These are phyloP conservation scores for Halcyon chelicuti DNA, from an alignment of 2,797 vertebrate species.

Conservation along the genomic window DNA sequence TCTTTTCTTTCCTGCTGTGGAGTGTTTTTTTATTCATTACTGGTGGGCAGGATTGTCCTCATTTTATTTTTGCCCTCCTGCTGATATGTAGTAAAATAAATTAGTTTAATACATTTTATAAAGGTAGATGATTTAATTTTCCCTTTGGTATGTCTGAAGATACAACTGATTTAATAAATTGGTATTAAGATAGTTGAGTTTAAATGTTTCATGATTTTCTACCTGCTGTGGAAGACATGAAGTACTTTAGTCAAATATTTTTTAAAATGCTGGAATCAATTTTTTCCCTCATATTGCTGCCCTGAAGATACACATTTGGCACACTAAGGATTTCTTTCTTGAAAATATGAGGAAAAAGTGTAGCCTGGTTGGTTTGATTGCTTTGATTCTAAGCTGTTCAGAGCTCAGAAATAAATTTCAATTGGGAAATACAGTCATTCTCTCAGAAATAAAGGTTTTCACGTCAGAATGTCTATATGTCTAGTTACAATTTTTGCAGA, in stretches of 20 bases:
- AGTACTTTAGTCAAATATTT: constrained; percentile 49
- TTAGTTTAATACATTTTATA: constrained; percentile 71
- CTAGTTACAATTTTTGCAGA: not conserved
- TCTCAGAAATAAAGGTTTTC: not conserved
- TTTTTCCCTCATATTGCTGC: not conserved
- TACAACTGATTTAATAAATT: constrained; percentile 64
- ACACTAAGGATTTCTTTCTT: constrained; percentile 30
- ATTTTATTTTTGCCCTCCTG: constrained; percentile 62
- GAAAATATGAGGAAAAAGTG: not conserved
- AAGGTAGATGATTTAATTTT: constrained; percentile 73
- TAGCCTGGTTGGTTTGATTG: constrained; percentile 11
- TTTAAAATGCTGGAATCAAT: constrained; percentile 3
- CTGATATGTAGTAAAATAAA: constrained; percentile 74
- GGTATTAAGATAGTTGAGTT: constrained; percentile 62
- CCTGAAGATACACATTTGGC: constrained; percentile 46
- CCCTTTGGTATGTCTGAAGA: constrained; percentile 52
- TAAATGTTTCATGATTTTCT: constrained; percentile 48
- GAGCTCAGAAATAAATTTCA: constrained; percentile 45
- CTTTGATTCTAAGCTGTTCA: constrained; percentile 29
- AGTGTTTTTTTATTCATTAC: constrained; percentile 37
- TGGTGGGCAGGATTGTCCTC: constrained; percentile 36
- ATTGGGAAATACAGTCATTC: not conserved
- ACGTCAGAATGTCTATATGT: not conserved
- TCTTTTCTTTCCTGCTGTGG: constrained; percentile 52
- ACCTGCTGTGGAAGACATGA: constrained; percentile 48